Conservation (phyloP, 1,140 invertebrate genomes). For the Lasaia peninsularis region DNA sequence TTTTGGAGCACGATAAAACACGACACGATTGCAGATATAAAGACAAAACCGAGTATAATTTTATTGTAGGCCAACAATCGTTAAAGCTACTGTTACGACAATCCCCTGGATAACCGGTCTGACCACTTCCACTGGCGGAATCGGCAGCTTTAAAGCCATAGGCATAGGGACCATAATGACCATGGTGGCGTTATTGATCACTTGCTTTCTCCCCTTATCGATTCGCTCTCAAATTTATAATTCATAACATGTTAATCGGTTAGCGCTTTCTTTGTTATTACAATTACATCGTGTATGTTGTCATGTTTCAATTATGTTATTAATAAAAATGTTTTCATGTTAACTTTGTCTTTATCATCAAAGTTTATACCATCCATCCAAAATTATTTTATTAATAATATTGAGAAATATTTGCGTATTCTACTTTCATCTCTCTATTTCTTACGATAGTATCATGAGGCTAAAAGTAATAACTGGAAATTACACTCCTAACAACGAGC, state of each 20-base stretch:
- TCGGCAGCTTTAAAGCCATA: slow-evolving; percentile 32
- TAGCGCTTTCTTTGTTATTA: slow-evolving; percentile 11
- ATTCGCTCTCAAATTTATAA: slow-evolving; percentile 33
- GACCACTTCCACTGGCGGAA: slow-evolving; percentile 42
- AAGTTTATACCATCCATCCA: too few species aligned
- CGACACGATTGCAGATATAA: slow-evolving; percentile 22
- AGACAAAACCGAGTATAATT: slow-evolving; percentile 47
- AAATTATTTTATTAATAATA: too few species aligned
- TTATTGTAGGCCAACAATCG: slow-evolving; percentile 57
- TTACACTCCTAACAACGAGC: too few species aligned
- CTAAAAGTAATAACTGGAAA: too few species aligned
- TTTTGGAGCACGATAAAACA: not conserved
- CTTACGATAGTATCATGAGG: too few species aligned
- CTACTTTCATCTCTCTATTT: too few species aligned
- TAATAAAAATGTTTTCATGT: too few species aligned
- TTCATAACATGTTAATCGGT: slow-evolving; percentile 14
- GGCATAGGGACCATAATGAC: slow-evolving; percentile 12
- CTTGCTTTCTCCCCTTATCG: slow-evolving; percentile 51
- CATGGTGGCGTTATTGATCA: slow-evolving; percentile 22
- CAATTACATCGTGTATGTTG: slow-evolving; percentile 1
- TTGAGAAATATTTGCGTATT: too few species aligned
- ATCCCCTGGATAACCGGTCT: slow-evolving; percentile 48
- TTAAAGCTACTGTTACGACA: slow-evolving; percentile 66
- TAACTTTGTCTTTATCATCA: too few species aligned
- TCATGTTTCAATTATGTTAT: not conserved